A percentile compares a stretch with the other conserved stretches of the same genome.
These are phyloP conservation scores for Mimumesa dahlbomi DNA, from an alignment of 2,888 invertebrate species.

Conservation along the genomic window DNA sequence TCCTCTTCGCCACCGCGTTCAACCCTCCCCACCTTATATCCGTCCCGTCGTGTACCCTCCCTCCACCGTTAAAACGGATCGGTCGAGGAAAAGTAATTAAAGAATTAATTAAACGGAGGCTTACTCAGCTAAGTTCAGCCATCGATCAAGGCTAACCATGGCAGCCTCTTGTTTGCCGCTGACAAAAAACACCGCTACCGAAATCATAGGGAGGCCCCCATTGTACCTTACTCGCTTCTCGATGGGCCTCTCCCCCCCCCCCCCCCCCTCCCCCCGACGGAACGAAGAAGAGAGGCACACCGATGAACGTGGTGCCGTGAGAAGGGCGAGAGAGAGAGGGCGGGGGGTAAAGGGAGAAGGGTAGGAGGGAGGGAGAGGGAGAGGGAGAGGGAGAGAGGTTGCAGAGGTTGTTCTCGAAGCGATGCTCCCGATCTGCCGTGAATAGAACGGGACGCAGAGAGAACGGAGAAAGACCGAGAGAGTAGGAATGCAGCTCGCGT, in stretches of 20 bases:
- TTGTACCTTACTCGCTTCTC: constrained; percentile 58
- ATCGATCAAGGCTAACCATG: constrained; percentile 74
- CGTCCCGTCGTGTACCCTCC: too few relatives aligned
- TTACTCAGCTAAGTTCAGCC: constrained; percentile 78
- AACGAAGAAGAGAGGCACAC: constrained; percentile 8
- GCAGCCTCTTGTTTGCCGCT: constrained; percentile 69
- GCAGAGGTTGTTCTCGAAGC: constrained; percentile 47
- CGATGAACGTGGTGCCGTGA: constrained; percentile 8
- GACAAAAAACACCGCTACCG: constrained; percentile 75
- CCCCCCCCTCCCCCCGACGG: constrained; percentile 12
- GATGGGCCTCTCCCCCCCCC: constrained; percentile 6
- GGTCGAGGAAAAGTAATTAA: constrained; percentile 74
- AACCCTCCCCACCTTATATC: too few relatives aligned
- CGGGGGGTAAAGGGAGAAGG: not conserved
- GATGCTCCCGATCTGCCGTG: constrained; percentile 37
- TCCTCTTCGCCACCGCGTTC: too few relatives aligned
- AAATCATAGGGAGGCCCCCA: constrained; percentile 73
- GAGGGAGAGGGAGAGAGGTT: not conserved
- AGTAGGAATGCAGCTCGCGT: constrained; percentile 75
- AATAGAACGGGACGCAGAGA: constrained; percentile 13
- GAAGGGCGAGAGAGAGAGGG: not conserved
- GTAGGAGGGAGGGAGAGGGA: constrained; percentile 7
- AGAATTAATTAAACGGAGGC: constrained; percentile 78
- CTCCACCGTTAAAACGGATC: constrained; percentile 35
- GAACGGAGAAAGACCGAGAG: constrained; percentile 26